phyloP scores from a whole-genome alignment of 2,888 invertebrate genomes.

The Busseola fusca region DNA sequence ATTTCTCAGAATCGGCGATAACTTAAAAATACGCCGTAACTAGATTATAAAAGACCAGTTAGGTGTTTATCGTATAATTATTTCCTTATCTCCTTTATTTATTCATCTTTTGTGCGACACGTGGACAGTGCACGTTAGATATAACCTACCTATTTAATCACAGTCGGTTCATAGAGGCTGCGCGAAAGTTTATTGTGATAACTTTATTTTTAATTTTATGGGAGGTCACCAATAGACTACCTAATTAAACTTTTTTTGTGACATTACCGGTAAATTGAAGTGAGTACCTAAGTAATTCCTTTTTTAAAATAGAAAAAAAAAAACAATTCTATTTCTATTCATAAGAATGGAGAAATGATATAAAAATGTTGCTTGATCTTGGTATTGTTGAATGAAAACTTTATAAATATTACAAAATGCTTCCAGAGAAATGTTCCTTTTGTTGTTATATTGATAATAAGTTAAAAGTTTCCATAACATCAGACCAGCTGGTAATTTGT shows the following conservation, averaged over 20 bases:
- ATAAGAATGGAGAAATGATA: no score
- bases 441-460: neutral
- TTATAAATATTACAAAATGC: no score
- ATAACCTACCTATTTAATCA: constrained; percentile 20
- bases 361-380: neutral
- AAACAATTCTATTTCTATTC: no score
- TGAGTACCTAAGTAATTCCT: constrained; percentile 28
- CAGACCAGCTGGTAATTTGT: constrained; percentile 28
- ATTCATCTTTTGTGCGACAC: constrained; percentile 6
- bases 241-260: neutral
- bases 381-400: neutral
- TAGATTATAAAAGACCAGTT: neutral
- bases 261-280: neutral
- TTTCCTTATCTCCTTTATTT: neutral
- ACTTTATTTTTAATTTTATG: no score
- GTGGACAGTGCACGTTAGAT: constrained; percentile 2
- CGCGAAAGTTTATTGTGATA: constrained; percentile 35
- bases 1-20: constrained; percentile 23
- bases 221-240: constrained; percentile 10
- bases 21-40: constrained; percentile 21
- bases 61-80: constrained; percentile 17
- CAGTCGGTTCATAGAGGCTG: neutral
- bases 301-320: no score
- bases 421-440: neutral
- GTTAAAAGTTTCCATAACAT: constrained; percentile 12